phyloP scores from a whole-genome alignment of 2,797 vertebrate species.

The Diceros bicornis region DNA sequence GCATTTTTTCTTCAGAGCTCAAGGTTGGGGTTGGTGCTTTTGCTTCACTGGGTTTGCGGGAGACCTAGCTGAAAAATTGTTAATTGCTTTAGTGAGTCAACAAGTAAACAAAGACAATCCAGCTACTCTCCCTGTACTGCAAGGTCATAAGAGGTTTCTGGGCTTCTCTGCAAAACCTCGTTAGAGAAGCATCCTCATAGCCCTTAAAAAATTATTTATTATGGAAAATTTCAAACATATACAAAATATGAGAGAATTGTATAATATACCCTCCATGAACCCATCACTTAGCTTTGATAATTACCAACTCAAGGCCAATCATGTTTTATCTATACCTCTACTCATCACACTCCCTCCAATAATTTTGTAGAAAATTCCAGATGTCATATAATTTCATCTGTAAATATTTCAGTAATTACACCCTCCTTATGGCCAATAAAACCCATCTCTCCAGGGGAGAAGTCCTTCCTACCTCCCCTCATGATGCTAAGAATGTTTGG shows the following conservation, averaged over 20 bases:
- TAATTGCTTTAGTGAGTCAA: conserved; percentile 66
- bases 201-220: conserved; percentile 17
- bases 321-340: neutral
- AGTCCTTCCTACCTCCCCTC: neutral
- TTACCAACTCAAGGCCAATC: neutral
- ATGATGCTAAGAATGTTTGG: neutral
- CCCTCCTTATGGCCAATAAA: conserved; percentile 6
- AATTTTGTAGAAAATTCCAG: conserved; percentile 9
- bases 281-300: conserved; percentile 10
- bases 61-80: conserved; percentile 50
- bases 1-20: conserved; percentile 8
- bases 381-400: neutral
- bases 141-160: conserved; percentile 20
- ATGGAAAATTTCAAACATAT: conserved; percentile 43
- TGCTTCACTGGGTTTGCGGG: conserved; percentile 33
- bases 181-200: neutral
- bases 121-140: neutral
- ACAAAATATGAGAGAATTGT: conserved; percentile 19
- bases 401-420: neutral
- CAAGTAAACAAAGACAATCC: conserved; percentile 55
- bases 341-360: neutral
- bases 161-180: conserved; percentile 9
- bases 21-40: conserved; percentile 6
- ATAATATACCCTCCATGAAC: neutral
- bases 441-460: neutral